Conservation (phyloP, 2,888 invertebrate species). For the Drosophila niveifrons region DNA sequence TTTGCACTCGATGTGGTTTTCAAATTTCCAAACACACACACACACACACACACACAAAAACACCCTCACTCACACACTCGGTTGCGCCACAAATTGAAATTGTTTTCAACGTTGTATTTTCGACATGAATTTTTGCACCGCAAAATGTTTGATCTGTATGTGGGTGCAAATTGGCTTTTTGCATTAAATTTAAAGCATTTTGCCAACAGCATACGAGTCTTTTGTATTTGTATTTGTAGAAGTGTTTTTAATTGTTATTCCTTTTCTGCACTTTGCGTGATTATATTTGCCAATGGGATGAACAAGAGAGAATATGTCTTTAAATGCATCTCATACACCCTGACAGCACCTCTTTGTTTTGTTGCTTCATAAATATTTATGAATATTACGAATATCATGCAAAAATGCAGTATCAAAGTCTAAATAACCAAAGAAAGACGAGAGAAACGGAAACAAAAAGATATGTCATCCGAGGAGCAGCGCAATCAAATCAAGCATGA, state of each 20-base stretch:
- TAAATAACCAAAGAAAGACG: slow-evolving; percentile 32
- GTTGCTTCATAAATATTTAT: slow-evolving; percentile 75
- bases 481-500: slow-evolving; percentile 75
- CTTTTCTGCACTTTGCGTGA: slow-evolving; percentile 40
- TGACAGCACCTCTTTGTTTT: slow-evolving; percentile 34
- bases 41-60: background rate
- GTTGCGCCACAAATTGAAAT: slow-evolving; percentile 49
- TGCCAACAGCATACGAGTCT: background rate
- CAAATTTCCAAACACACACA: slow-evolving; percentile 4
- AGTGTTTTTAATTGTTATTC: slow-evolving; percentile 46
- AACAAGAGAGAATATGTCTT: background rate
- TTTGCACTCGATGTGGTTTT: slow-evolving; percentile 24
- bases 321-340: slow-evolving; percentile 28
- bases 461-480: slow-evolving; percentile 50
- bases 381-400: slow-evolving; percentile 64
- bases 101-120: slow-evolving; percentile 39
- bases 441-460: slow-evolving; percentile 13
- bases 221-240: background rate
- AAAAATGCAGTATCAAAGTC: slow-evolving; percentile 57
- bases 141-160: slow-evolving; percentile 9
- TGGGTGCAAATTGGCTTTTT: slow-evolving; percentile 3
- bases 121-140: background rate
- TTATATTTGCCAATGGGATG: slow-evolving; percentile 39
- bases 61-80: background rate
- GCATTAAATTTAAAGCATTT: slow-evolving; percentile 8